Evolutionary conservation across 2,113 vertebrate species (phyloP), one percentile per base, ranked within the genome.

Genomic region (Tyto alba): DNA sequence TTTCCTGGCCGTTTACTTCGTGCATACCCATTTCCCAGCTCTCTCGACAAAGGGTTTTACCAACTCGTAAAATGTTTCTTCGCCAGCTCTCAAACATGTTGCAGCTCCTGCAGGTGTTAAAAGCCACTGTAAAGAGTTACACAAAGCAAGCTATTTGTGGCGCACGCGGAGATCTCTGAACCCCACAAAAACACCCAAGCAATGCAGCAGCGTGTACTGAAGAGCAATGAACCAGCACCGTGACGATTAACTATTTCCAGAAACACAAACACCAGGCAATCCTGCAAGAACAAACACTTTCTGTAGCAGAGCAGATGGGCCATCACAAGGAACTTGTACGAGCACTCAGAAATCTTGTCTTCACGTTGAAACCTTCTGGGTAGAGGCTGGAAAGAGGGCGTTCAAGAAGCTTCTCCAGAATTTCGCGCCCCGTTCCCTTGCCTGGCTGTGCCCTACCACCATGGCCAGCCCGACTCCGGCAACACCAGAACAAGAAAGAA

Each of bases 1-100:
- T 26, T 22, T 22, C 36, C n/a, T 4, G 32, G 47, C 15, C 7
- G 0, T 32, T 40, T 1, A 0, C 34, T 66, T 56, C 0, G 0
- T 26, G 34, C 7, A 0, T 40, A 18, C 23, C 56, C 30, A 5
- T 78, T 69, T 25, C 60, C 41, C 1, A 0, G 5, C 67, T 55
- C n/a, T 16, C 29, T 26, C 43, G 36, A 56, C 0, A 3, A 64
- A 64, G 20, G 40, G 26, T 59, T 76, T 76, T 48, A 41, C 17
- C 10, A n/a, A 30, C 62, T 52, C 8, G 0, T 18, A 11, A 80
- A 62, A 30, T 2, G 2, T 62, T 76, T 53, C 78, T 16, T 10
- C 30, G 2, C 18, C 0, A 0, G 26, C 81, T 91, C 90, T 81
- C 4, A 4, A 59, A 60, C 52, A 41, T 3, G 4, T 26, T 53